These are phyloP conservation scores for Phaonia tiefii DNA, from an alignment of 2,888 invertebrate genomes.

Conservation along the genomic window DNA sequence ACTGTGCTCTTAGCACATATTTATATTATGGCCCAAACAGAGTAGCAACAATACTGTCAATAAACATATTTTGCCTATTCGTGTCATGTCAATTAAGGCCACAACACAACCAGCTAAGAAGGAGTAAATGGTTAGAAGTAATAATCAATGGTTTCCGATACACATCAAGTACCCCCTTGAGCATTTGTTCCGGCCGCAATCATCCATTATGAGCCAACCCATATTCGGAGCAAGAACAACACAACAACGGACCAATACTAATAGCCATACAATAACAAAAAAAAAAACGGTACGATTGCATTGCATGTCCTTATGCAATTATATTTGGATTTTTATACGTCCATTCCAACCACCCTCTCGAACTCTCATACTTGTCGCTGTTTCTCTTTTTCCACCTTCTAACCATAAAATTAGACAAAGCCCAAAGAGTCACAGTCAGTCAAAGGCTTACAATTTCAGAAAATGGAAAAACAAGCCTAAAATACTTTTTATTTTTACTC, in stretches of 20 bases:
- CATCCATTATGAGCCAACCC: conserved; percentile 9
- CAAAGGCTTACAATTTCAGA: conserved; percentile 31
- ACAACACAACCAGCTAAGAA: not conserved
- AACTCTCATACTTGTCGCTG: not conserved
- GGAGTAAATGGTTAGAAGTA: conserved; percentile 9
- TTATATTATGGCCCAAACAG: not conserved
- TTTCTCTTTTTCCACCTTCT: not conserved
- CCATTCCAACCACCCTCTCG: not conserved
- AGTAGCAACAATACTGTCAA: conserved; percentile 30
- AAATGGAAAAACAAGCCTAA: not conserved
- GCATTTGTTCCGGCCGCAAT: conserved; percentile 14
- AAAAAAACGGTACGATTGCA: conserved; percentile 18
- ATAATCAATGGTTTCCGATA: conserved; percentile 29
- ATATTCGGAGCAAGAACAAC: not conserved
- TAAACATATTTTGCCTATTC: conserved; percentile 45
- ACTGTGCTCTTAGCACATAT: conserved; percentile 10
- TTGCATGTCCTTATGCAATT: conserved; percentile 39
- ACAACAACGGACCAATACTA: not conserved
- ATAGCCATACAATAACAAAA: too few species aligned
- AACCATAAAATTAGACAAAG: not conserved
- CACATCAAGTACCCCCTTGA: conserved; percentile 28
- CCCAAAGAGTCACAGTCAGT: not conserved
- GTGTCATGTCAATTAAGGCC: conserved; percentile 39
- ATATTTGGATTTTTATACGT: not conserved
- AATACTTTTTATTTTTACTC: conserved; percentile 27